A percentile compares a stretch with the other conserved stretches of the same genome.
Conservation (phyloP, 2,797 vertebrate genomes). For the Micrastur ruficollis region DNA sequence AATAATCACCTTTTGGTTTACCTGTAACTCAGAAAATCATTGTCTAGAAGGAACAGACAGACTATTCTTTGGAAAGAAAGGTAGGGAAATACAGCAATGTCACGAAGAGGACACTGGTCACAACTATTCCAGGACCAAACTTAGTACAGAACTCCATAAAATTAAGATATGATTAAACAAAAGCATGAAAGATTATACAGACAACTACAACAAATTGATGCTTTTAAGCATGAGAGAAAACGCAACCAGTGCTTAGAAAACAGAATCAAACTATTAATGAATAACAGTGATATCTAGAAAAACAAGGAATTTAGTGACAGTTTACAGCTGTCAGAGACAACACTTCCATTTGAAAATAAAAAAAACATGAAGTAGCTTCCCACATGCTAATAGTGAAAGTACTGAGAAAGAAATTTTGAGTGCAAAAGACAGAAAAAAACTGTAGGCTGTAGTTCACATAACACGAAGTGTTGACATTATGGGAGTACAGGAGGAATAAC, state of each 20-base stretch:
- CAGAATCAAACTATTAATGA: neutral
- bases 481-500: neutral
- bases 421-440: neutral
- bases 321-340: neutral
- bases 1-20: neutral
- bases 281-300: neutral
- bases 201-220: neutral
- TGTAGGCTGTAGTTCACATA: neutral
- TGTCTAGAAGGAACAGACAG: neutral
- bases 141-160: neutral
- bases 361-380: neutral
- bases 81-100: neutral
- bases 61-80: neutral
- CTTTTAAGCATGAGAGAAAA: neutral
- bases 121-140: neutral
- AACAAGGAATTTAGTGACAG: neutral
- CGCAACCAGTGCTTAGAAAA: neutral
- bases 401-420: neutral
- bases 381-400: neutral
- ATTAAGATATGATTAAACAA: neutral
- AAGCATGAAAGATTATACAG: neutral
- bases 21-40: neutral
- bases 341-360: neutral
- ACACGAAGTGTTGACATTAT: neutral
- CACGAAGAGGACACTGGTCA: neutral